Percentiles rank a stretch among this genome's conserved stretches.
Conservation (phyloP, 1,140 invertebrate genomes). For the Saccostrea glomerata region DNA sequence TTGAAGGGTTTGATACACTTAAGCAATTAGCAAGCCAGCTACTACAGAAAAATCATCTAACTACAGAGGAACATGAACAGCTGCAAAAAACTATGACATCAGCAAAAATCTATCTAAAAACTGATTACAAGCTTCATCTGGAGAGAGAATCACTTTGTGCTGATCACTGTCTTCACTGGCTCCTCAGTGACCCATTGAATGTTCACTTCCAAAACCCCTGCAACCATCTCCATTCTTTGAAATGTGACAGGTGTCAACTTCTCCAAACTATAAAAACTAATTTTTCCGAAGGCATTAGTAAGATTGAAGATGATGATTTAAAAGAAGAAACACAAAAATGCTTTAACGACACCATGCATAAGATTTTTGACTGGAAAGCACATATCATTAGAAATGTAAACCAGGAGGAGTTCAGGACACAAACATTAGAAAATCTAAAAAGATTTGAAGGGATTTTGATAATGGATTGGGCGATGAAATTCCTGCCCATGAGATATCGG, state of each 20-base stretch:
- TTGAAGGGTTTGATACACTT: constrained; percentile 10
- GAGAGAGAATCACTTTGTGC: neutral
- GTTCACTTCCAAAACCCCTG: neutral
- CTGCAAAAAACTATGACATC: neutral
- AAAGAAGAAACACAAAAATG: neutral
- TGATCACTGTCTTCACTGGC: neutral
- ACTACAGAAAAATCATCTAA: neutral
- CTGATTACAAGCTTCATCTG: constrained; percentile 20
- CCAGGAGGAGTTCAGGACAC: neutral
- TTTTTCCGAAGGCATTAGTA: neutral
- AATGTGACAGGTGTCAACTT: neutral
- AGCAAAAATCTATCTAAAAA: constrained; percentile 25
- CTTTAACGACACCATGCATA: neutral
- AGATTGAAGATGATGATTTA: neutral
- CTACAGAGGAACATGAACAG: neutral
- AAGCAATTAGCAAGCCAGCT: neutral
- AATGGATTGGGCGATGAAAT: constrained; percentile 48
- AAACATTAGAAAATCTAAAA: neutral
- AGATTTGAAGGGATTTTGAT: neutral
- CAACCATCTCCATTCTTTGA: neutral
- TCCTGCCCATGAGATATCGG: neutral
- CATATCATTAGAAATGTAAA: constrained; percentile 29
- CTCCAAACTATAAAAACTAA: neutral
- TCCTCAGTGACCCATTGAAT: neutral
- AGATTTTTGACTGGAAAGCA: neutral